Base-by-base conservation (phyloP, 1,140 invertebrate species). In the Spodoptera frugiperda region DNA sequence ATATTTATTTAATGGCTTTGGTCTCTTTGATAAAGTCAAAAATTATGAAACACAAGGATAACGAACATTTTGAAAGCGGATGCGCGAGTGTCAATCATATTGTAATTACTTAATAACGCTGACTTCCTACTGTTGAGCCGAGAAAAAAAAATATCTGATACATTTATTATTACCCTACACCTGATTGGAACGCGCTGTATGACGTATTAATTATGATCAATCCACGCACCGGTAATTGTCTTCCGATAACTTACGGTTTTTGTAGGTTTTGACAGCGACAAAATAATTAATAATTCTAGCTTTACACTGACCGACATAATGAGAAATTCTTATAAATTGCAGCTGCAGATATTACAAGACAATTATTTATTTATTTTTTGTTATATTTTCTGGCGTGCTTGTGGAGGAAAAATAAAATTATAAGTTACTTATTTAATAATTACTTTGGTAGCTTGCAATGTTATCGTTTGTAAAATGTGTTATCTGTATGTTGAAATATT, bases 71-170 rank as follows among this genome's bases (percentile, higher is more conserved):
- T 68, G 19, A 33, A 21, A 68, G 15, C 44, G 71, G 54, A 61
- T 73, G 55, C 61, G 17, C 25, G 15, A 15, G 33, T 55, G 48
- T 77, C 68, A 39, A 77, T 77, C 68, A 77, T 57, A 77, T 77
- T 63, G 46, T 51, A 71, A 70, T 71, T 77, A 61, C 15, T 77
- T 77, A 77, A 59, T 77, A 61, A 77, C 48, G n/a, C 11, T 12
- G 71, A 25, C 17, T 61, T 63, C 55, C 57, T 75, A 15, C 46
- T 63, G 59, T 53, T 48, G 15, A 65, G 49, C 30, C 15, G 17
- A 11, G 53, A 5, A 17, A 51, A 11, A 55, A 33, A 71, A 71
- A 57, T 71, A 44, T 53, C 51, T 71, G 68, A 71, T 71, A 71
- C 33, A 55, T 54, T 54, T 54, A 17, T 70, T 70, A 70, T 39